These are phyloP conservation scores for Argyresthia goedartella DNA, from an alignment of 2,888 invertebrate genomes.

Conservation along the genomic window DNA sequence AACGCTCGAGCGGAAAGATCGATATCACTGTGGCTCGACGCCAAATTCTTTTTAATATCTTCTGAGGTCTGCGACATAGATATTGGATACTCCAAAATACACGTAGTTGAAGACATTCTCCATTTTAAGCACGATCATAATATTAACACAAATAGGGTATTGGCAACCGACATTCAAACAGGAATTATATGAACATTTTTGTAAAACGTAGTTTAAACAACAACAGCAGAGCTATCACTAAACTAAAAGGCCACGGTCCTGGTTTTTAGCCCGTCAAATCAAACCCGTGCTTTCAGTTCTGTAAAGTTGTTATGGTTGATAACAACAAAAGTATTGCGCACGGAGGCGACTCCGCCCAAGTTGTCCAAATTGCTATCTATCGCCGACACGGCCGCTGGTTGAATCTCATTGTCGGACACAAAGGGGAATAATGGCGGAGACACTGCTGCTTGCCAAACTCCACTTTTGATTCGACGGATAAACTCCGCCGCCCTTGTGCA, in stretches of 20 bases:
- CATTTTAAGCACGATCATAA: too few relatives aligned
- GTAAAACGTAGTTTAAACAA: too few relatives aligned
- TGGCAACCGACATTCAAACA: too few relatives aligned
- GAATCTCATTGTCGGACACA: conserved; percentile 60
- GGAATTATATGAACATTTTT: too few relatives aligned
- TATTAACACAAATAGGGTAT: too few relatives aligned
- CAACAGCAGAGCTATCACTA: too few relatives aligned
- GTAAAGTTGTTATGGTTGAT: conserved; percentile 54
- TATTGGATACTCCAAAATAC: background rate
- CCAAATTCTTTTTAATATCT: conserved; percentile 71
- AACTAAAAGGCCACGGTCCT: too few relatives aligned
- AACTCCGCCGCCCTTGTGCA: conserved; percentile 36
- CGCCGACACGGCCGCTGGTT: conserved; percentile 40
- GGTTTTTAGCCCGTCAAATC: too few relatives aligned
- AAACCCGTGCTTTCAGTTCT: conserved; percentile 25
- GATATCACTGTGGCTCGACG: conserved; percentile 63
- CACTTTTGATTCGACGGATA: conserved; percentile 54
- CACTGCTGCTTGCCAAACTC: conserved; percentile 36
- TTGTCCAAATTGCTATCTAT: conserved; percentile 41
- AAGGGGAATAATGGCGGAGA: conserved; percentile 48
- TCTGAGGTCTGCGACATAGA: conserved; percentile 34
- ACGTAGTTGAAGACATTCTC: too few relatives aligned
- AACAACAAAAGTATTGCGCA: conserved; percentile 68
- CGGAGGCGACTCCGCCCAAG: conserved; percentile 46
- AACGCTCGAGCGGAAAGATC: conserved; percentile 68